A percentile compares a stretch with the other conserved stretches of the same genome.
phyloP scores from a whole-genome alignment of 2,113 vertebrate genomes.

The Actenoides lindsayi region DNA sequence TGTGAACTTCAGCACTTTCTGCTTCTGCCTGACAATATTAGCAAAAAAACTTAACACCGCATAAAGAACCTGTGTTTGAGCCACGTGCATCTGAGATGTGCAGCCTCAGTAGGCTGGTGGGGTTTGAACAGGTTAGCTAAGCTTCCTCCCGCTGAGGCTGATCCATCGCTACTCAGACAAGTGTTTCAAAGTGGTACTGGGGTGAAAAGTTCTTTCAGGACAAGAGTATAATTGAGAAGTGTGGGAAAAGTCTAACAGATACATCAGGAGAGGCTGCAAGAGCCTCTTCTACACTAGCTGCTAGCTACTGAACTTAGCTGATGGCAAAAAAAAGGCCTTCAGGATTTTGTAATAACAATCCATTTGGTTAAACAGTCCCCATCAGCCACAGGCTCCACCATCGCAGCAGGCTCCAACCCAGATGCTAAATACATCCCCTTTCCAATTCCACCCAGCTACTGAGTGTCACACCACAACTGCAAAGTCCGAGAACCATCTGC shows the following conservation, averaged over 20 bases:
- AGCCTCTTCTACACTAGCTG: not conserved
- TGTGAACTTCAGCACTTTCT: slow-evolving; percentile 8
- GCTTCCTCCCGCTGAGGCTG: slow-evolving; percentile 12
- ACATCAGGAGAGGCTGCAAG: not conserved
- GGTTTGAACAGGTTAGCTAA: slow-evolving; percentile 29
- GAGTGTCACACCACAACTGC: not conserved
- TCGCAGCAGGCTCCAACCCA: not conserved
- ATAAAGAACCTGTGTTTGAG: slow-evolving; percentile 22
- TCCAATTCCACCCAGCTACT: not conserved
- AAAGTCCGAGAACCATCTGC: not conserved
- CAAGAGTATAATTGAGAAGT: not conserved
- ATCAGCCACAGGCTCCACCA: not conserved
- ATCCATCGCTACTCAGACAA: not conserved
- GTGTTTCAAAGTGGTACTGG: not conserved
- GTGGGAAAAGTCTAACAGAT: not conserved
- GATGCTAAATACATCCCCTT: accelerated
- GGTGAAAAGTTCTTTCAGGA: not conserved
- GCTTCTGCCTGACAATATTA: slow-evolving; percentile 25
- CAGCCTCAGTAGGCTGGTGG: not conserved
- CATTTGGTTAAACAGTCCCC: not conserved
- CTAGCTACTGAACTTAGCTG: not conserved
- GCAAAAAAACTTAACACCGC: not conserved
- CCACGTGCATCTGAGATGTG: not conserved
- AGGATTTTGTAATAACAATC: not conserved
- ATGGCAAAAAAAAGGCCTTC: not conserved